phyloP scores from a whole-genome alignment of 2,888 invertebrate genomes.

The Brenthis hecate region DNA sequence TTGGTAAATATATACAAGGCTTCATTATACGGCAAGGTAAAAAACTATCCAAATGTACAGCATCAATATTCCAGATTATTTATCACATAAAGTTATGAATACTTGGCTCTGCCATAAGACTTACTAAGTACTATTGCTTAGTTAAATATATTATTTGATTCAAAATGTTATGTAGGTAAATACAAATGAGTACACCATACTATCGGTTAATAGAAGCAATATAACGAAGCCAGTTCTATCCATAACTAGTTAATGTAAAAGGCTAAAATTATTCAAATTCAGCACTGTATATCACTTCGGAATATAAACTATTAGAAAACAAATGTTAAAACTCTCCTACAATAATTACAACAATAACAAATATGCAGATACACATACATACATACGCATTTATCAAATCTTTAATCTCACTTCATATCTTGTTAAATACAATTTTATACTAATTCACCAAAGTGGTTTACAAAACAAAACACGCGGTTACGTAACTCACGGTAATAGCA shows the following conservation, averaged over 20 bases:
- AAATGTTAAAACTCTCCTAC: constrained; percentile 80
- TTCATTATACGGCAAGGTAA: constrained; percentile 80
- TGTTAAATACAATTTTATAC: constrained; percentile 58
- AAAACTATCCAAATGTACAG: constrained; percentile 70
- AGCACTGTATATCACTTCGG: constrained; percentile 62
- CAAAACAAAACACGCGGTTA: constrained; percentile 47
- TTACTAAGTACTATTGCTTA: constrained; percentile 18
- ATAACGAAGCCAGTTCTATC: constrained; percentile 55
- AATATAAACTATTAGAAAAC: constrained; percentile 69
- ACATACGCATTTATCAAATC: constrained; percentile 64
- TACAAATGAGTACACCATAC: constrained; percentile 8
- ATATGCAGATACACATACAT: constrained; percentile 60
- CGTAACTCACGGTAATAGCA: constrained; percentile 24
- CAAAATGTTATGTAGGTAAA: constrained; percentile 23
- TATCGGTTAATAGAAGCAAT: constrained; percentile 40
- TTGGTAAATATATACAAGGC: constrained; percentile 81
- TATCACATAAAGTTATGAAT: constrained; percentile 67
- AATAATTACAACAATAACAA: constrained; percentile 80
- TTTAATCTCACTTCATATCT: constrained; percentile 76
- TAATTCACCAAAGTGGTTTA: constrained; percentile 55
- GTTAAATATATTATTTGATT: constrained; percentile 19
- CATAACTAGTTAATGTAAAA: constrained; percentile 53
- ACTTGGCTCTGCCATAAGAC: constrained; percentile 61
- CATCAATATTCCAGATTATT: constrained; percentile 52
- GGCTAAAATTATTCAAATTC: constrained; percentile 55